Percentiles rank a stretch among this genome's conserved stretches.
Conservation (phyloP, 2,113 vertebrate species). For the Calyptommatus sinebrachiatus region DNA sequence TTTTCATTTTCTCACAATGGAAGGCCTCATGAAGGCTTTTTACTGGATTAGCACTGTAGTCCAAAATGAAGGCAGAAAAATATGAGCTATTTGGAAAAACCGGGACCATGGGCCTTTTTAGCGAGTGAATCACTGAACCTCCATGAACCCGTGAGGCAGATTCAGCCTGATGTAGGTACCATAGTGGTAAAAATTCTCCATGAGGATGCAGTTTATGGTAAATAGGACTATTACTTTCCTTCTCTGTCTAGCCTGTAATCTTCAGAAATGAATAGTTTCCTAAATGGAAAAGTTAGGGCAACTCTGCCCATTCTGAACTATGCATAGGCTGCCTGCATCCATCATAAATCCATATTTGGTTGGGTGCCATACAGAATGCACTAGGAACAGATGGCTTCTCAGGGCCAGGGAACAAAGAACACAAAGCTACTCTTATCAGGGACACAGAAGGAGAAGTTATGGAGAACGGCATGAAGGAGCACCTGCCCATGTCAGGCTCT, state of each 20-base stretch:
- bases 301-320: fast-evolving
- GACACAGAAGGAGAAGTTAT: not conserved
- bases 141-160: too few species aligned
- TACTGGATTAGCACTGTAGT: too few species aligned
- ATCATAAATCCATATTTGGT: constrained; percentile 35
- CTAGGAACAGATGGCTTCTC: constrained; percentile 23
- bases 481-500: constrained; percentile 36
- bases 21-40: too few species aligned
- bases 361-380: constrained; percentile 32
- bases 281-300: not conserved
- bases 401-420: not conserved
- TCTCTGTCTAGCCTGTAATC: not conserved
- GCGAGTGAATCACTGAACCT: too few species aligned
- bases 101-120: too few species aligned
- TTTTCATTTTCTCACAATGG: too few species aligned
- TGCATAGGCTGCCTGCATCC: not conserved
- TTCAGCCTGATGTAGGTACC: too few species aligned
- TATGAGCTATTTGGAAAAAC: too few species aligned
- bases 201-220: too few species aligned
- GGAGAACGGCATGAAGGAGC: not conserved
- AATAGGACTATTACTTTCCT: not conserved
- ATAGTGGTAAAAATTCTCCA: too few species aligned
- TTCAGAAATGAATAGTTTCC: not conserved
- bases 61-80: too few species aligned
- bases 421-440: constrained; percentile 19